phyloP scores from a whole-genome alignment of 2,797 vertebrate genomes.

The Rhinella marina region DNA sequence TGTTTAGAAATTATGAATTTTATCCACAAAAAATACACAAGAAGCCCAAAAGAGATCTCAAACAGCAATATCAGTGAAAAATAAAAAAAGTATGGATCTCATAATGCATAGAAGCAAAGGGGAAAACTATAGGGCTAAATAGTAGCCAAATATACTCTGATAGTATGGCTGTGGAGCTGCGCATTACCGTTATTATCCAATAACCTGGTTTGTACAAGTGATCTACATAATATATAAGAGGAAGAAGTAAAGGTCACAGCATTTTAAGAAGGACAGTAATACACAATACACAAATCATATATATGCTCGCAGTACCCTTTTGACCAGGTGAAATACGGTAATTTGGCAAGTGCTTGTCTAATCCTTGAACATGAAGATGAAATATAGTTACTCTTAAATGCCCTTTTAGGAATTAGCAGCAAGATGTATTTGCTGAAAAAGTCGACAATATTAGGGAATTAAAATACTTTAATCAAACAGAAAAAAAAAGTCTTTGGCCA shows the following conservation, averaged over 20 bases:
- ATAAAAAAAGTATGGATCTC: too few relatives aligned
- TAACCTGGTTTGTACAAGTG: not conserved
- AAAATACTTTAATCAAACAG: conserved; percentile 86
- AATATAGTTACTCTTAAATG: conserved; percentile 22
- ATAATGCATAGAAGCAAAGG: not conserved
- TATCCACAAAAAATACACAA: too few relatives aligned
- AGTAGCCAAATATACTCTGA: not conserved
- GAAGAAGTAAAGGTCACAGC: not conserved
- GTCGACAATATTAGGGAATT: conserved; percentile 81
- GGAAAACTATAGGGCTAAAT: not conserved
- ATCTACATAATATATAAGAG: not conserved
- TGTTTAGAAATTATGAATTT: too few relatives aligned
- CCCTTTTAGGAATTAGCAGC: conserved; percentile 55
- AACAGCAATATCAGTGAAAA: too few relatives aligned
- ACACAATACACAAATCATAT: conserved; percentile 29
- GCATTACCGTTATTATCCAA: not conserved
- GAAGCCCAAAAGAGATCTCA: too few relatives aligned
- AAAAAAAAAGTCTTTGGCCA: conserved; percentile 81
- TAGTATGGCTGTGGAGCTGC: not conserved
- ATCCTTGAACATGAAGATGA: conserved; percentile 18
- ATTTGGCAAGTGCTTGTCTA: not conserved
- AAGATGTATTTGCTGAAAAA: conserved; percentile 75
- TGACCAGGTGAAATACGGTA: conserved; percentile 36
- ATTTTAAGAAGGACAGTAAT: conserved; percentile 2
- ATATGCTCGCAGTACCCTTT: conserved; percentile 1